phyloP scores from a whole-genome alignment of 2,888 invertebrate genomes.

The Spialia ferax region DNA sequence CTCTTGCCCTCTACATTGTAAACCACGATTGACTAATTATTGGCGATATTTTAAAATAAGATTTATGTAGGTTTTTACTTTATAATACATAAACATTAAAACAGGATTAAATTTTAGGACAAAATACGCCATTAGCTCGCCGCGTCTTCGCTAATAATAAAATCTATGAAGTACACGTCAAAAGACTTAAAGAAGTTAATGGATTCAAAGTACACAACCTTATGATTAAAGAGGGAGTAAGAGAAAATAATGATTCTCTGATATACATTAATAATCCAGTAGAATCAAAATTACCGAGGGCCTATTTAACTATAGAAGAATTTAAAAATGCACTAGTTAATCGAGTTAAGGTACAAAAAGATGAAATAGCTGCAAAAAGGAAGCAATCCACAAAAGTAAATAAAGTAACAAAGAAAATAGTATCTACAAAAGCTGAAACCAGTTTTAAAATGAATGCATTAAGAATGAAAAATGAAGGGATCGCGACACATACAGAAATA shows the following conservation, averaged over 20 bases:
- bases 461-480: neutral
- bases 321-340: conserved; percentile 61
- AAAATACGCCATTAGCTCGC: conserved; percentile 50
- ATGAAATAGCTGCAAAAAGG: conserved; percentile 38
- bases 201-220: conserved; percentile 73
- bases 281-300: conserved; percentile 67
- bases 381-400: neutral
- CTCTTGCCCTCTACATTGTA: too few species aligned
- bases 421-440: neutral
- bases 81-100: too few species aligned
- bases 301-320: conserved; percentile 64
- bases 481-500: neutral
- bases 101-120: too few species aligned
- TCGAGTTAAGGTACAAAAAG: conserved; percentile 51
- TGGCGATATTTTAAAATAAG: too few species aligned
- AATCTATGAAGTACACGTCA: conserved; percentile 64
- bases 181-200: conserved; percentile 70
- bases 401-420: neutral
- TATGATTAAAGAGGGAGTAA: conserved; percentile 51
- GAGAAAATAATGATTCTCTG: conserved; percentile 49
- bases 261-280: conserved; percentile 76
- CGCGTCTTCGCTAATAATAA: conserved; percentile 55
- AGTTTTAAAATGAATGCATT: neutral
- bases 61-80: too few species aligned
- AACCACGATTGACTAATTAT: too few species aligned